Percentiles rank a stretch among this genome's conserved stretches.
These are phyloP conservation scores for Dicranocentrus wangi DNA, from an alignment of 2,888 invertebrate species.

Conservation along the genomic window DNA sequence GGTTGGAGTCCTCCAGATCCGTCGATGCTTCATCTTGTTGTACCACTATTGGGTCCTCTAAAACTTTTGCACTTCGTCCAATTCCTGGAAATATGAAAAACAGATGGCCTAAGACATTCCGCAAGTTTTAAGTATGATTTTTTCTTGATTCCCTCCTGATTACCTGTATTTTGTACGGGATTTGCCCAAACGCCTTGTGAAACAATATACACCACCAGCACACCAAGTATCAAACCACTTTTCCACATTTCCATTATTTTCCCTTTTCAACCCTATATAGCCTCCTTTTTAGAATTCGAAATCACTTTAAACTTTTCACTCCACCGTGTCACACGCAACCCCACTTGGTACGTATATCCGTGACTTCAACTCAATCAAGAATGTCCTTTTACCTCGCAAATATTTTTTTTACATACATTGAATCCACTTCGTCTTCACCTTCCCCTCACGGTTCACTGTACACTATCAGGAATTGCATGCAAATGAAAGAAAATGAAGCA, in stretches of 20 bases:
- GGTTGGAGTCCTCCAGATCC: slow-evolving; percentile 19
- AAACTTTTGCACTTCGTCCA: slow-evolving; percentile 19
- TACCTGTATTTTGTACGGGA: slow-evolving; percentile 13
- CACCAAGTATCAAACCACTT: too few species aligned
- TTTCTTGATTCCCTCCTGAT: neutral
- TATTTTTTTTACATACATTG: neutral
- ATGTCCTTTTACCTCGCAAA: neutral
- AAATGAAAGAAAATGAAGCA: neutral
- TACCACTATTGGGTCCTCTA: slow-evolving; percentile 24
- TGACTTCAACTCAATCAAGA: neutral
- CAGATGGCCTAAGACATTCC: neutral
- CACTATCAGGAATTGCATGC: neutral
- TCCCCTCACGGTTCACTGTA: too few species aligned
- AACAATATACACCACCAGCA: slow-evolving; percentile 24
- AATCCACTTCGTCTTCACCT: neutral
- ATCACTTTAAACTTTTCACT: neutral
- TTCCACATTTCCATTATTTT: too few species aligned
- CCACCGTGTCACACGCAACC: neutral
- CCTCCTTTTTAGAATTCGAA: slow-evolving; percentile 8
- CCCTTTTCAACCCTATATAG: slow-evolving; percentile 18
- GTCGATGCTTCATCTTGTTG: neutral
- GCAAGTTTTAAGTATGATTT: too few species aligned
- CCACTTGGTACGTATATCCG: neutral
- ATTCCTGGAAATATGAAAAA: slow-evolving; percentile 8
- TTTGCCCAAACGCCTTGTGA: slow-evolving; percentile 25